Conservation (phyloP, 2,797 vertebrate species). For the Falco novaeseelandiae region DNA sequence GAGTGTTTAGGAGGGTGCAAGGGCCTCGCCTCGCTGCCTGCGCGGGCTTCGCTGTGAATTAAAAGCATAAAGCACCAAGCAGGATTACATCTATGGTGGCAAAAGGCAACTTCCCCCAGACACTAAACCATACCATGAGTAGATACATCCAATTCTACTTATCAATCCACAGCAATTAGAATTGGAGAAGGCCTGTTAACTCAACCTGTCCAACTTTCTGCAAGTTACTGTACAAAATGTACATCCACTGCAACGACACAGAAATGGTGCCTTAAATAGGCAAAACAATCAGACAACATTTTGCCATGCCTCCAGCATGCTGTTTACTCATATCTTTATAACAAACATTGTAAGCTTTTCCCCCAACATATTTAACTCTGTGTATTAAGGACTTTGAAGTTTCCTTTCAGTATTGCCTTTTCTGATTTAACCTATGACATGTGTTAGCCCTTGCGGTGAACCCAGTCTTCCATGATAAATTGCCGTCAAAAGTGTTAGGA, state of each 20-base stretch:
- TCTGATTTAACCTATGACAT: conserved; percentile 70
- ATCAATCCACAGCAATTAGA: neutral
- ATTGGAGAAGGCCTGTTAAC: neutral
- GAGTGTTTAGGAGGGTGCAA: neutral
- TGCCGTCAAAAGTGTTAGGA: conserved; percentile 73
- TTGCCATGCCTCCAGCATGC: neutral
- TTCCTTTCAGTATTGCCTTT: conserved; percentile 61
- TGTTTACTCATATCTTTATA: conserved; percentile 62
- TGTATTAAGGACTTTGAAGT: conserved; percentile 72
- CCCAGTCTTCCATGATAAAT: conserved; percentile 68
- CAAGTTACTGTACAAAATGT: neutral
- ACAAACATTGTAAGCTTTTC: conserved; percentile 52
- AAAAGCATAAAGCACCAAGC: neutral
- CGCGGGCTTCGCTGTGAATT: neutral
- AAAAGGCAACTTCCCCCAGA: neutral
- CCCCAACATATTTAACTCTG: conserved; percentile 64
- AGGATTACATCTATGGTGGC: neutral
- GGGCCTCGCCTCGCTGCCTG: rapidly evolving
- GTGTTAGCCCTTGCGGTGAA: conserved; percentile 65
- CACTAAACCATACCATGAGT: neutral
- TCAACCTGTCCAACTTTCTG: neutral
- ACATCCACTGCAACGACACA: neutral
- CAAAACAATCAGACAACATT: neutral
- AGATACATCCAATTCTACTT: neutral
- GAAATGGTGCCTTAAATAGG: neutral